phyloP scores from a whole-genome alignment of 2,888 invertebrate genomes.

The Diaperis boleti region DNA sequence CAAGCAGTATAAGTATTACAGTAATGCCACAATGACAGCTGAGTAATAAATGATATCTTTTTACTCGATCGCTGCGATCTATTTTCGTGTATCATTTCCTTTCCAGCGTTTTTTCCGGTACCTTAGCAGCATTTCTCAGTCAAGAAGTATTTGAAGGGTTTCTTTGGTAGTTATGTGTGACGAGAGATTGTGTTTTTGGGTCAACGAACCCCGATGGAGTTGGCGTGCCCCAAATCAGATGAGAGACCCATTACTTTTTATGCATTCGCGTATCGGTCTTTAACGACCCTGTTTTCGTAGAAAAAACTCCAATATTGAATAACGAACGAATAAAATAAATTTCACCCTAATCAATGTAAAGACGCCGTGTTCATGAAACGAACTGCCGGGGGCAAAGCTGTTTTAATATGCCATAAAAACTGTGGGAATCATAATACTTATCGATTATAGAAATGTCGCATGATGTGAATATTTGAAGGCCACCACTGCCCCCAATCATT shows the following conservation, averaged over 20 bases:
- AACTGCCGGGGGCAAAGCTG: background rate
- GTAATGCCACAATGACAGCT: conserved; percentile 38
- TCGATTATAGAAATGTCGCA: conserved; percentile 1
- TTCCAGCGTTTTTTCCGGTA: conserved; percentile 36
- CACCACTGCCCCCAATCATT: conserved; percentile 4
- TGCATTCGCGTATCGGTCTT: conserved; percentile 39
- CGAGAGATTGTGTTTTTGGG: conserved; percentile 38
- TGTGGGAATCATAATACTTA: background rate
- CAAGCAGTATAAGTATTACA: conserved; percentile 32
- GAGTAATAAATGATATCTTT: conserved; percentile 44
- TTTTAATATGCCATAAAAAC: conserved; percentile 2
- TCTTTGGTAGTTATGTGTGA: conserved; percentile 6
- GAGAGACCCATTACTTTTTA: conserved; percentile 36
- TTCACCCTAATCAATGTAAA: conserved; percentile 16
- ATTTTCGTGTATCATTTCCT: conserved; percentile 51
- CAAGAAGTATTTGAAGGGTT: conserved; percentile 29
- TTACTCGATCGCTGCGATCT: conserved; percentile 42
- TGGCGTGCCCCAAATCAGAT: conserved; percentile 39
- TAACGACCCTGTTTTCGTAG: conserved; percentile 42
- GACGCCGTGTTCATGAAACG: background rate
- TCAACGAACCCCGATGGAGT: conserved; percentile 40
- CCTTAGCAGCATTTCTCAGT: conserved; percentile 26
- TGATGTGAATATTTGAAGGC: conserved; percentile 12
- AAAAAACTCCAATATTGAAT: conserved; percentile 25
- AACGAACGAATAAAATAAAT: conserved; percentile 21